These are phyloP conservation scores for Nicator chloris DNA, from an alignment of 2,113 vertebrate species.

Conservation along the genomic window DNA sequence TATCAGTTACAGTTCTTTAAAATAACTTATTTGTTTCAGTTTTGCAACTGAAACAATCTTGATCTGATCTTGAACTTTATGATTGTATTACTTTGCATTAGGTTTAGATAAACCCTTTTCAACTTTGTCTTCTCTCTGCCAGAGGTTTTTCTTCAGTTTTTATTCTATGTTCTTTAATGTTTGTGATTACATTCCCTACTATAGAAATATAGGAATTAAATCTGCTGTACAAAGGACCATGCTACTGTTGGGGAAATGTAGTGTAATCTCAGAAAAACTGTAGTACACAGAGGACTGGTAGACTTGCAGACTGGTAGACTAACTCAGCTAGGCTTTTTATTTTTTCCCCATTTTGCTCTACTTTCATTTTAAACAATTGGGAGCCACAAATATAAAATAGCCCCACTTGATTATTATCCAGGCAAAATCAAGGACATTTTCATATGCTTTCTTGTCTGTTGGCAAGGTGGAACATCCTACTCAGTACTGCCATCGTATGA, in stretches of 20 bases:
- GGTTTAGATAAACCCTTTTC: neutral
- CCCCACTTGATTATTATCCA: neutral
- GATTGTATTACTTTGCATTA: neutral
- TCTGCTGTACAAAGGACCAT: neutral
- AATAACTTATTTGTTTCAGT: neutral
- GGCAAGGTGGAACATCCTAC: neutral
- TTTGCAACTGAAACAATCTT: neutral
- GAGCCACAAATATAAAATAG: neutral
- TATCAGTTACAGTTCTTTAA: neutral
- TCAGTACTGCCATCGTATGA: neutral
- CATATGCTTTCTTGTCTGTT: neutral
- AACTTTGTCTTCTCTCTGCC: neutral
- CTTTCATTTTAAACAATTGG: neutral
- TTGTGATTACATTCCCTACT: neutral
- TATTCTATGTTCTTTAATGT: neutral
- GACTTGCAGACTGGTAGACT: too few relatives aligned
- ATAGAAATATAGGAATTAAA: neutral
- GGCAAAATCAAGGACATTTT: neutral
- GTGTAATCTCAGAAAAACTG: neutral
- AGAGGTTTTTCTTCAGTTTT: neutral
- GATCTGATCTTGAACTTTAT: neutral
- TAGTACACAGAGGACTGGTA: neutral
- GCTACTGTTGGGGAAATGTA: neutral
- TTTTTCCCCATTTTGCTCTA: neutral
- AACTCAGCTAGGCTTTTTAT: neutral